Evolutionary conservation across 2,888 invertebrate species (phyloP).

Genomic region (Chloroclystis v-ata): DNA sequence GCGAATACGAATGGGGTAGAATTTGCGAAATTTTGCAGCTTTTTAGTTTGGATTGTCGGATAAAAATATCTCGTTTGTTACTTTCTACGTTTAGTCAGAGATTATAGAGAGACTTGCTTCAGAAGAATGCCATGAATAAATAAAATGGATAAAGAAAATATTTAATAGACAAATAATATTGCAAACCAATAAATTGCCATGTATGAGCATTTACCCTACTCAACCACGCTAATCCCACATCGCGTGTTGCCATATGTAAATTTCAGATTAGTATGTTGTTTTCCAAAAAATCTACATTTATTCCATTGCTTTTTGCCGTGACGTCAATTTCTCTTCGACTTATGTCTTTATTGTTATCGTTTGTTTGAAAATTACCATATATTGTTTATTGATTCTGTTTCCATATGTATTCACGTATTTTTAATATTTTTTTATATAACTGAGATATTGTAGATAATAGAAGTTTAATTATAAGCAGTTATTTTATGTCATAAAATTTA

Average conservation of each 20-base stretch:
- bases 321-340: background rate
- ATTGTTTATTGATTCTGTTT: too few species aligned
- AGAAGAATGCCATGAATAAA: background rate
- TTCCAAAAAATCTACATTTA: background rate
- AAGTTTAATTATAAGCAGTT: too few species aligned
- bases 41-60: too few species aligned
- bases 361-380: background rate
- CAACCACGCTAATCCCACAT: constrained; percentile 8
- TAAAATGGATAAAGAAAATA: background rate
- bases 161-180: background rate
- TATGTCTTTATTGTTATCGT: background rate
- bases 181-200: background rate
- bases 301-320: background rate
- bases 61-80: too few species aligned
- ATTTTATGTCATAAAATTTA: too few species aligned
- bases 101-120: too few species aligned
- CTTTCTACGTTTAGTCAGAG: too few species aligned
- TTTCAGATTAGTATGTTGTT: background rate
- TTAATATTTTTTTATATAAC: too few species aligned
- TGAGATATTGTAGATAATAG: too few species aligned
- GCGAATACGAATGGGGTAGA: constrained; percentile 19
- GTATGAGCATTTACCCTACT: constrained; percentile 19
- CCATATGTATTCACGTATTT: too few species aligned
- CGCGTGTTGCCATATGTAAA: constrained; percentile 16
- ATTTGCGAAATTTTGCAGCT: too few species aligned